phyloP scores from a whole-genome alignment of 2,113 vertebrate genomes.

The Rattus rattus region DNA sequence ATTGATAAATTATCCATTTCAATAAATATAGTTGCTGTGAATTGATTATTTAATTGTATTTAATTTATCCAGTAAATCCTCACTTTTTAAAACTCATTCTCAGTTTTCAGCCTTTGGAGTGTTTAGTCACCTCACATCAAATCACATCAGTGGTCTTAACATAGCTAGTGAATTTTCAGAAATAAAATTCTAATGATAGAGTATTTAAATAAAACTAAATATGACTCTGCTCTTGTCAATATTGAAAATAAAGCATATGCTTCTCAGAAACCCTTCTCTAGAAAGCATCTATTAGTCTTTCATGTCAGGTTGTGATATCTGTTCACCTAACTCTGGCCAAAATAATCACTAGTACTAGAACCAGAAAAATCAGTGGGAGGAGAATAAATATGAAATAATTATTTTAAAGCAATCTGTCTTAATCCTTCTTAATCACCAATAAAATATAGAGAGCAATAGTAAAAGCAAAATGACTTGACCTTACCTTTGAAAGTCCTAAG shows the following conservation, averaged over 20 bases:
- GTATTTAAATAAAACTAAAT: not conserved
- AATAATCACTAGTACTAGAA: no score
- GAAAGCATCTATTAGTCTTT: not conserved
- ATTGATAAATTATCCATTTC: not conserved
- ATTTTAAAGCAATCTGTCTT: not conserved
- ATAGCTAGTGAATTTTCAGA: not conserved
- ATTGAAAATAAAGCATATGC: not conserved
- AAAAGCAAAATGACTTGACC: not conserved
- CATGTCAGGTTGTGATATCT: not conserved
- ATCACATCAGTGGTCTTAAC: not conserved
- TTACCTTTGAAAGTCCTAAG: not conserved
- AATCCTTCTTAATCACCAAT: not conserved
- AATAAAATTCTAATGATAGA: not conserved
- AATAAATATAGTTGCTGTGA: not conserved
- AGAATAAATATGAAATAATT: not conserved
- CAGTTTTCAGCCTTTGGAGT: not conserved
- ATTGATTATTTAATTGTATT: not conserved
- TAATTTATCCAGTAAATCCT: not conserved
- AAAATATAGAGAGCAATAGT: no score
- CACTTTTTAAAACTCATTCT: not conserved
- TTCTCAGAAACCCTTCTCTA: not conserved
- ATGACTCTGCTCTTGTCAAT: not conserved
- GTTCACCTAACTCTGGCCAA: accelerated
- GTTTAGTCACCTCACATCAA: not conserved
- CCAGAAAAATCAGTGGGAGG: not conserved